Base-by-base conservation (phyloP, 64 coral and sea anemone genomes). In the Trachythela sp. region DNA sequence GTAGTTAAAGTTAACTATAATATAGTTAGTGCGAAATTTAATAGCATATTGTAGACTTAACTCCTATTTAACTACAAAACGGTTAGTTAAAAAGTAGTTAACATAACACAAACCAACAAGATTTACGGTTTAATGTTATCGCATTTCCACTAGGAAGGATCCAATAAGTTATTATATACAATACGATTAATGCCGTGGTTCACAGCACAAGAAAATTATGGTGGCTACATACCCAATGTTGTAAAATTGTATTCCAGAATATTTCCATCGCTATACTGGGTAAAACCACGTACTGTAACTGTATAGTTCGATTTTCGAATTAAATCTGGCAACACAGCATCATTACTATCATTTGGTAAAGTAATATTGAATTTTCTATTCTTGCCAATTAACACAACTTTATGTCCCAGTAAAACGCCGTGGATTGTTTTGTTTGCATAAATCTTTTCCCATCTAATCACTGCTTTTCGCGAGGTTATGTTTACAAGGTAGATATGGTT, bases 201-300 rank as follows among this genome's bases (percentile, higher is more conserved):
- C 42, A 45, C 42, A 11, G 42, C n/a, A n/a, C n/a, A n/a, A n/a
- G n/a, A n/a, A n/a, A n/a, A 84, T 20, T 84, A 84, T 84, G n/a
- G n/a, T n/a, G n/a, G n/a, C n/a, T 85, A 24, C 84, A 31, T 85
- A 85, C 84, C 84, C 84, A 85, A 48, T 48, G 84, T 85, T 48
- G 84, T 38, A 48, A 85, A 85, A 22, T 9, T 85, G 30, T 85
- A 38, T 38, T 85, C 43, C 84, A 38, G 43, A 18, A 38, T 48
- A 85, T 39, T 85, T 85, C 84, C 84, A 85, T 39, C 84, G 35
- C 84, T 38, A 85, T 85, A 85, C 84, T 10, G 32, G 39, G 84
- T 85, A 27, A 85, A 38, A 85, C 35, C 84, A 31, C 39, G 13
- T 22, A 85, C 32, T 2, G 20, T 45, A 85, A 85, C 39, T 48